Percentiles rank a stretch among this genome's conserved stretches.
phyloP scores from a whole-genome alignment of 2,888 invertebrate genomes.

The Lithodes maja region DNA sequence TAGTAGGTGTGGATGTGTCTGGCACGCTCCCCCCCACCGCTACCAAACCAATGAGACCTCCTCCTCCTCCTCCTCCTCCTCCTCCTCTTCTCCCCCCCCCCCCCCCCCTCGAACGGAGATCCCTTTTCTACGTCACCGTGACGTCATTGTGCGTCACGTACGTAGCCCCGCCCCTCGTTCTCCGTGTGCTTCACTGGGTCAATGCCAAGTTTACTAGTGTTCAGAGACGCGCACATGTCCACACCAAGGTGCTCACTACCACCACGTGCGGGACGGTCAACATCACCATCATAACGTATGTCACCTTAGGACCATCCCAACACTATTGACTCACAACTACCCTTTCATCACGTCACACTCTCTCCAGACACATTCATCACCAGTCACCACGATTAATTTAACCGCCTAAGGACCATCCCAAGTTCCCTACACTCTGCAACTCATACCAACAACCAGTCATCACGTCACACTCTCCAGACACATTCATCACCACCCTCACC shows the following conservation, averaged over 20 bases:
- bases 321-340: too few relatives aligned
- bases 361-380: too few relatives aligned
- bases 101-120: slow-evolving; percentile 50
- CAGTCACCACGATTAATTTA: too few relatives aligned
- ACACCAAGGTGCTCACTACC: slow-evolving; percentile 34
- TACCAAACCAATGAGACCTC: slow-evolving; percentile 42
- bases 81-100: slow-evolving; percentile 19
- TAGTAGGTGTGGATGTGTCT: slow-evolving; percentile 24
- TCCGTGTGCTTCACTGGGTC: slow-evolving; percentile 64
- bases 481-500: too few relatives aligned
- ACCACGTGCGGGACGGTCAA: background rate
- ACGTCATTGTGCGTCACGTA: slow-evolving; percentile 61
- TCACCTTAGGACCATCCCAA: too few relatives aligned
- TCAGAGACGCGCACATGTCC: slow-evolving; percentile 50
- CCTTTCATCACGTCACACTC: too few relatives aligned
- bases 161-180: slow-evolving; percentile 52
- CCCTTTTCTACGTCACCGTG: slow-evolving; percentile 56
- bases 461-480: too few relatives aligned
- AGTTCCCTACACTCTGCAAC: too few relatives aligned
- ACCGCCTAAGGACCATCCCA: too few relatives aligned
- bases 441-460: too few relatives aligned
- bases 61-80: slow-evolving; percentile 41
- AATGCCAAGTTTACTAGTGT: slow-evolving; percentile 67
- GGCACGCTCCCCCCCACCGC: slow-evolving; percentile 37
- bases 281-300: too few relatives aligned